phyloP scores from a whole-genome alignment of 1,140 invertebrate species.

The Calephelis nemesis region DNA sequence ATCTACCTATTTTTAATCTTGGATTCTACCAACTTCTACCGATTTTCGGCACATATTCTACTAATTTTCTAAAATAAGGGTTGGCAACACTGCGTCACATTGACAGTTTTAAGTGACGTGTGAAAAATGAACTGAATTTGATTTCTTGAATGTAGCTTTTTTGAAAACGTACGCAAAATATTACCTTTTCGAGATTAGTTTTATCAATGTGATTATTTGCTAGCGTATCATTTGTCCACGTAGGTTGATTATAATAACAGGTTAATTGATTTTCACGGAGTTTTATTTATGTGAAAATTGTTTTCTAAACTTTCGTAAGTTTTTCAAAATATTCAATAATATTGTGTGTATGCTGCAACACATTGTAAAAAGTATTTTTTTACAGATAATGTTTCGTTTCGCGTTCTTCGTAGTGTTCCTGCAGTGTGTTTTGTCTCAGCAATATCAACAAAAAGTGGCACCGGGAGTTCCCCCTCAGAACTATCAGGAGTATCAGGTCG shows the following conservation, averaged over 20 bases:
- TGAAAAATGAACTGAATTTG: constrained; percentile 23
- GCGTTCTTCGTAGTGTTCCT: constrained; percentile 52
- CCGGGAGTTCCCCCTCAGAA: constrained; percentile 68
- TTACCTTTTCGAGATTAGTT: constrained; percentile 31
- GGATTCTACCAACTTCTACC: too few relatives aligned
- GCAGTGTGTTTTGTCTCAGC: constrained; percentile 56
- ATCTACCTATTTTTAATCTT: too few relatives aligned
- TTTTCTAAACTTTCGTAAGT: constrained; percentile 15
- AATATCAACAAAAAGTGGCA: constrained; percentile 70
- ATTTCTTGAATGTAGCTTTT: constrained; percentile 24
- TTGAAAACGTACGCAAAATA: constrained; percentile 50
- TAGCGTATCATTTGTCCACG: constrained; percentile 46
- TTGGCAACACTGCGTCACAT: too few relatives aligned
- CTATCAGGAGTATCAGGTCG: constrained; percentile 71
- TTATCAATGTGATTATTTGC: constrained; percentile 52
- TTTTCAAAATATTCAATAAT: background rate
- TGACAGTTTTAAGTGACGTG: constrained; percentile 34
- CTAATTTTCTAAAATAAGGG: too few relatives aligned
- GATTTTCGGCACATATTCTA: too few relatives aligned
- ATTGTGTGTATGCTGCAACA: constrained; percentile 6
- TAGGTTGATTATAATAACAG: constrained; percentile 41
- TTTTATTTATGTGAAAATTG: constrained; percentile 2
- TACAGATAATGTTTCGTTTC: constrained; percentile 57
- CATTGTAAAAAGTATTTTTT: constrained; percentile 15
- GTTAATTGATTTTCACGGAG: constrained; percentile 36